Evolutionary conservation across 2,113 vertebrate genomes (phyloP).

Genomic region (Crocuta crocuta): DNA sequence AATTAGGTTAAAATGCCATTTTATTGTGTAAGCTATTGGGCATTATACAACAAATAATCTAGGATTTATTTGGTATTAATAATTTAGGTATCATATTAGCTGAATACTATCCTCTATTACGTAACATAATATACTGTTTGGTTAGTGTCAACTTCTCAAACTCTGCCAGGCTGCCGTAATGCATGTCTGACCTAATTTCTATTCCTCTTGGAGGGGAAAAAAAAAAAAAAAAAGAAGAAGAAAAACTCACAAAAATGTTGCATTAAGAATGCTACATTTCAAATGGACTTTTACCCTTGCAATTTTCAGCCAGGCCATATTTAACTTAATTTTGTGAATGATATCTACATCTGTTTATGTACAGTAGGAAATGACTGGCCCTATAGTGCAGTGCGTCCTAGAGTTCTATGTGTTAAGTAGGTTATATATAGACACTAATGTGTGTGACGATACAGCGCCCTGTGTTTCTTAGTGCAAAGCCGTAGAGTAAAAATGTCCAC

Average conservation of each 20-base stretch:
- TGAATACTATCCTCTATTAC: conserved; percentile 77
- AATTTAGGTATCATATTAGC: conserved; percentile 78
- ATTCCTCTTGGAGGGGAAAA: background rate
- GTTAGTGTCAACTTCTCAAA: conserved; percentile 78
- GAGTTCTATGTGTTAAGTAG: conserved; percentile 72
- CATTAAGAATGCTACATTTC: conserved; percentile 43
- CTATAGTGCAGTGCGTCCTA: conserved; percentile 74
- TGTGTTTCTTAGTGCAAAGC: conserved; percentile 66
- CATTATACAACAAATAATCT: conserved; percentile 83
- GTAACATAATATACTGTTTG: conserved; percentile 76
- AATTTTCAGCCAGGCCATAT: conserved; percentile 48
- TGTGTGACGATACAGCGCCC: conserved; percentile 58
- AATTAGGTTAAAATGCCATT: conserved; percentile 85
- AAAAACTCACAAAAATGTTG: background rate
- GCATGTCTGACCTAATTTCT: conserved; percentile 87
- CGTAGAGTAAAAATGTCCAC: conserved; percentile 66
- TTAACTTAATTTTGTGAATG: conserved; percentile 54
- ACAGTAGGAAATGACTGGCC: conserved; percentile 67
- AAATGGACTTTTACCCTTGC: conserved; percentile 24
- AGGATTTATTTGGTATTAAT: conserved; percentile 83
- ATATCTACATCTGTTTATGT: conserved; percentile 30
- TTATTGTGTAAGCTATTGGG: conserved; percentile 79
- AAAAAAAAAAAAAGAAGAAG: background rate
- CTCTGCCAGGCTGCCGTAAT: conserved; percentile 81
- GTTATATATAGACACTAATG: conserved; percentile 73